Evolutionary conservation across 2,797 vertebrate species (phyloP).

Genomic region (Anolis apletophallus): DNA sequence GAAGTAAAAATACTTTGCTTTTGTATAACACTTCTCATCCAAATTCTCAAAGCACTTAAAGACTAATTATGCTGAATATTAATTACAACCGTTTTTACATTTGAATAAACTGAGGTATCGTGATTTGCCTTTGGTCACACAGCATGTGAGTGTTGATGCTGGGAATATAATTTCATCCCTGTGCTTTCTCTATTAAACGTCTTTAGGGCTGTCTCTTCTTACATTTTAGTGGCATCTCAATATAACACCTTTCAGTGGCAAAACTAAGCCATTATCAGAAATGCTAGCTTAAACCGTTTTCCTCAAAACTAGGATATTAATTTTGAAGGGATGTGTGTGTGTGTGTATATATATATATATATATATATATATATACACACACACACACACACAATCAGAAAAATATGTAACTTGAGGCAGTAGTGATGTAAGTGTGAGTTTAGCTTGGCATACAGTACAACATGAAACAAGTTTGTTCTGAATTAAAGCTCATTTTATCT

Average conservation of each 20-base stretch:
- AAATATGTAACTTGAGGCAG: not conserved
- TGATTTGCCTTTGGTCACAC: constrained; percentile 56
- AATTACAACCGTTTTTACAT: constrained; percentile 67
- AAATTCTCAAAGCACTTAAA: constrained; percentile 72
- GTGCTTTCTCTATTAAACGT: constrained; percentile 43
- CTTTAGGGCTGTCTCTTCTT: constrained; percentile 34
- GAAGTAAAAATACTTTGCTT: constrained; percentile 67
- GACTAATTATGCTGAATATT: constrained; percentile 74
- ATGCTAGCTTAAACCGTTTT: not conserved
- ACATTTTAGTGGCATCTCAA: constrained; percentile 2
- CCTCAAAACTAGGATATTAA: not conserved
- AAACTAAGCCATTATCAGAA: not conserved
- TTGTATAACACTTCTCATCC: constrained; percentile 67
- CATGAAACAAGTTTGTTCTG: not conserved
- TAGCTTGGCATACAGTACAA: not conserved
- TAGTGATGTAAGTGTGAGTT: not conserved
- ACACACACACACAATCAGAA: no score
- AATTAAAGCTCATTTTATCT: not conserved
- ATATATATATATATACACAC: no score
- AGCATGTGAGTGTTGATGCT: constrained; percentile 49
- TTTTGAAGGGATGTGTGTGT: not conserved
- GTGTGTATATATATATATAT: no score
- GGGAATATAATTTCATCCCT: constrained; percentile 28
- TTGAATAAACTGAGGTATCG: constrained; percentile 67
- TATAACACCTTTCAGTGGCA: not conserved